Evolutionary conservation across 2,113 vertebrate genomes (phyloP).

Genomic region (Grammomys surdaster): DNA sequence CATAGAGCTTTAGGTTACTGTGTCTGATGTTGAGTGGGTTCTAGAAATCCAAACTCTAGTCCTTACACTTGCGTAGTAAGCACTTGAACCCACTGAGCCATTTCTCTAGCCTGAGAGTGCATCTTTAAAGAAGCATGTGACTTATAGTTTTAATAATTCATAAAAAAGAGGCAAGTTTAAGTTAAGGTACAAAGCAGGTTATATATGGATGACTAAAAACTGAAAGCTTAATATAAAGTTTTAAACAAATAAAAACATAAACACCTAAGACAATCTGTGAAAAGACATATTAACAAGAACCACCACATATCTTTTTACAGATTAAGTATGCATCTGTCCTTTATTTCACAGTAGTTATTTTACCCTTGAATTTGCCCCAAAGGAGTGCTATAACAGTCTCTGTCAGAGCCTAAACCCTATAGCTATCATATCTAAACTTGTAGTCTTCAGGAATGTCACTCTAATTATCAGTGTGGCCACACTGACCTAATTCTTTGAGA

Average conservation of each 20-base stretch:
- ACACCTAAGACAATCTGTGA: background rate
- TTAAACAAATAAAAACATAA: constrained; percentile 12
- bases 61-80: background rate
- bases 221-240: constrained; percentile 43
- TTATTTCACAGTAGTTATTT: constrained; percentile 14
- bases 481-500: constrained; percentile 58
- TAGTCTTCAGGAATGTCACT: constrained; percentile 58
- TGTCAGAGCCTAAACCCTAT: constrained; percentile 58
- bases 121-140: background rate
- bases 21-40: background rate
- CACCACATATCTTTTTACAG: background rate
- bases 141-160: constrained; percentile 45
- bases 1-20: background rate
- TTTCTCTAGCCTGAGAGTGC: background rate
- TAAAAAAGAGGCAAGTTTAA: background rate
- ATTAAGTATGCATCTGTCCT: background rate
- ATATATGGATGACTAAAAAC: constrained; percentile 11
- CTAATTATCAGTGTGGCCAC: constrained; percentile 49
- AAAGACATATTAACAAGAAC: constrained; percentile 2
- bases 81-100: background rate
- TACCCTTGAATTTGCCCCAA: background rate
- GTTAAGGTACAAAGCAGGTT: background rate
- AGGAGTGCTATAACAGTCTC: constrained; percentile 32
- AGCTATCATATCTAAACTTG: constrained; percentile 34
- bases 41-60: background rate